Percentiles rank a stretch among this genome's conserved stretches.
These are phyloP conservation scores for Vollenhovia emeryi DNA, from an alignment of 1,140 invertebrate genomes.

Conservation along the genomic window DNA sequence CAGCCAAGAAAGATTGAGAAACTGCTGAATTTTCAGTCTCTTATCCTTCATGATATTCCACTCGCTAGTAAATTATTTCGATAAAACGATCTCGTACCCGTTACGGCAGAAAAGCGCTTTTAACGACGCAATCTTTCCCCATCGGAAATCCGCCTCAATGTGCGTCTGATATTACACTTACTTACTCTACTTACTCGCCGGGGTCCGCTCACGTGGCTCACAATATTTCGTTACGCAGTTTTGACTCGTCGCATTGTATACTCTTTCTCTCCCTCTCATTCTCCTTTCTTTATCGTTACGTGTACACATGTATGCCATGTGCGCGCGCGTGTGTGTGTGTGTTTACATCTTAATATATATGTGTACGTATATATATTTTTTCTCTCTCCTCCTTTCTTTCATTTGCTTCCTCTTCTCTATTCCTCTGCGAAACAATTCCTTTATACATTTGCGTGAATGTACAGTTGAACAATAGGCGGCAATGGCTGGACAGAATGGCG, in stretches of 20 bases:
- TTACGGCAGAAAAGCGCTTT: neutral
- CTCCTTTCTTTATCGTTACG: constrained; percentile 2
- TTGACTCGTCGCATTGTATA: constrained; percentile 24
- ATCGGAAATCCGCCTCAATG: constrained; percentile 49
- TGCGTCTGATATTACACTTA: constrained; percentile 41
- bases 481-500: constrained; percentile 80
- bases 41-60: neutral
- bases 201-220: constrained; percentile 62
- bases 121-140: neutral
- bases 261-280: constrained; percentile 21
- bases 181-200: constrained; percentile 69
- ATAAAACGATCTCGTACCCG: neutral
- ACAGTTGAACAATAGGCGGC: constrained; percentile 83
- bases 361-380: constrained; percentile 23
- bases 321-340: constrained; percentile 39
- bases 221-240: constrained; percentile 39
- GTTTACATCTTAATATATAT: constrained; percentile 28
- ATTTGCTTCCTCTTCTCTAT: neutral
- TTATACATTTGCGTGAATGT: constrained; percentile 64
- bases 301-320: constrained; percentile 59
- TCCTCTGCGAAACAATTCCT: constrained; percentile 26
- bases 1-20: neutral
- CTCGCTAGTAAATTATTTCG: neutral
- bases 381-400: neutral
- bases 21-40: neutral